Evolutionary conservation across 2,888 invertebrate species (phyloP).

Genomic region (Balanococcus diminutus): DNA sequence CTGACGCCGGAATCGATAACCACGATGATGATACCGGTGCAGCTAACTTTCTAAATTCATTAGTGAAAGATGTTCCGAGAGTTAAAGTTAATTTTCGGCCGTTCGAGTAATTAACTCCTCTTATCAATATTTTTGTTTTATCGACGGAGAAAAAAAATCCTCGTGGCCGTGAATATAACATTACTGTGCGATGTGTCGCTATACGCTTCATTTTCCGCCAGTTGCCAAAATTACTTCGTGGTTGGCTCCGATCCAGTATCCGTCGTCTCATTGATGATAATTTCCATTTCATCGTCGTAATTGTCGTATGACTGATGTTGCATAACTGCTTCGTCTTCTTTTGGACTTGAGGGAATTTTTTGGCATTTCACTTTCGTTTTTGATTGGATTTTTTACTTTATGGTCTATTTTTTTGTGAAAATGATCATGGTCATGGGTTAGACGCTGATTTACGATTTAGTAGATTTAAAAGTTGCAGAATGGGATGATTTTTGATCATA

Average conservation of each 20-base stretch:
- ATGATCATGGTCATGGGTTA: too few relatives aligned
- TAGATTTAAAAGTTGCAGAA: too few relatives aligned
- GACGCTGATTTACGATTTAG: too few relatives aligned
- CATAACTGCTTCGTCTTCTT: background rate
- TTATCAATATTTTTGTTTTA: conserved; percentile 8
- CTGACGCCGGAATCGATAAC: too few relatives aligned
- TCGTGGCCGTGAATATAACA: background rate
- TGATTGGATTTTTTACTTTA: too few relatives aligned
- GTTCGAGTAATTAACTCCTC: background rate
- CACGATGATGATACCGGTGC: too few relatives aligned
- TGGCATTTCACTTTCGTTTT: background rate
- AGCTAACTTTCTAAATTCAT: conserved; percentile 33
- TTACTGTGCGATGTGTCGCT: background rate
- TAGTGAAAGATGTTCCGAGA: conserved; percentile 31
- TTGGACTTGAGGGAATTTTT: background rate
- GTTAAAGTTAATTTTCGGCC: background rate
- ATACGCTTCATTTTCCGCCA: background rate
- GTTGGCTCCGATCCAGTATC: background rate
- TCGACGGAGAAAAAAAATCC: background rate
- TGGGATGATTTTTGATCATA: too few relatives aligned
- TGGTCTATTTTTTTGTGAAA: too few relatives aligned
- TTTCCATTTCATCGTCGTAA: background rate
- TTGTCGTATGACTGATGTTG: background rate
- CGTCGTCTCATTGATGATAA: background rate
- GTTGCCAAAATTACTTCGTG: background rate